These are phyloP conservation scores for Amniataba percoides DNA, from an alignment of 2,797 vertebrate species.

Conservation along the genomic window DNA sequence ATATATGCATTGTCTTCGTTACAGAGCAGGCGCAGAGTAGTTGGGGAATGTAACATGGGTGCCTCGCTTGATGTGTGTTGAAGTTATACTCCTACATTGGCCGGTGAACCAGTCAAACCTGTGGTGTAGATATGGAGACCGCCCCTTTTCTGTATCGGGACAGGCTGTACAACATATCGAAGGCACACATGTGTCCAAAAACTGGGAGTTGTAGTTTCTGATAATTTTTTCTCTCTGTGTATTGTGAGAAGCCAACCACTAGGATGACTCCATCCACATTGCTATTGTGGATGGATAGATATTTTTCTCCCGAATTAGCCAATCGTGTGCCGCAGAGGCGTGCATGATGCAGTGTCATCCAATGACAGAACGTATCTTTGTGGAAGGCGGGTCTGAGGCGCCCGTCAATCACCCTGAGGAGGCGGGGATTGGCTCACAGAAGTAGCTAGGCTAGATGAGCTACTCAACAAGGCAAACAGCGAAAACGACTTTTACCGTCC, in stretches of 20 bases:
- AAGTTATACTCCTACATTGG: not conserved
- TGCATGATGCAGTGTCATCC: slow-evolving; percentile 34
- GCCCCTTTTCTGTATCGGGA: not conserved
- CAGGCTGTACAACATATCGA: slow-evolving; percentile 30
- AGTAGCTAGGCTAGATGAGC: slow-evolving; percentile 77
- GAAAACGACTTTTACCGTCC: slow-evolving; percentile 80
- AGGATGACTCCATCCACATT: slow-evolving; percentile 57
- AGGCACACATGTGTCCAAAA: not conserved
- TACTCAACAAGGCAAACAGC: slow-evolving; percentile 81
- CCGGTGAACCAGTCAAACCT: slow-evolving; percentile 21
- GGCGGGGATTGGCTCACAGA: slow-evolving; percentile 76
- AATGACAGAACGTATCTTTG: slow-evolving; percentile 53
- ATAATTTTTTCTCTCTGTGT: slow-evolving; percentile 3
- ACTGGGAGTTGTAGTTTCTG: slow-evolving; percentile 81
- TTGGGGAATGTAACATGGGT: slow-evolving; percentile 34
- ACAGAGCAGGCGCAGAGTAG: slow-evolving; percentile 74
- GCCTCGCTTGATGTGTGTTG: slow-evolving; percentile 28
- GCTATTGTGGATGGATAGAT: no score
- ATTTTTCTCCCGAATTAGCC: slow-evolving; percentile 67
- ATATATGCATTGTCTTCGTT: slow-evolving; percentile 63
- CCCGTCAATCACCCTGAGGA: slow-evolving; percentile 78
- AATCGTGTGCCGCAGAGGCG: slow-evolving; percentile 66
- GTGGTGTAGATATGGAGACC: not conserved
- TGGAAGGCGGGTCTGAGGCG: slow-evolving; percentile 57
- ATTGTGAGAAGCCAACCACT: slow-evolving; percentile 50